Evolutionary conservation across 2,888 invertebrate species (phyloP).

Genomic region (Apamea epomidion): DNA sequence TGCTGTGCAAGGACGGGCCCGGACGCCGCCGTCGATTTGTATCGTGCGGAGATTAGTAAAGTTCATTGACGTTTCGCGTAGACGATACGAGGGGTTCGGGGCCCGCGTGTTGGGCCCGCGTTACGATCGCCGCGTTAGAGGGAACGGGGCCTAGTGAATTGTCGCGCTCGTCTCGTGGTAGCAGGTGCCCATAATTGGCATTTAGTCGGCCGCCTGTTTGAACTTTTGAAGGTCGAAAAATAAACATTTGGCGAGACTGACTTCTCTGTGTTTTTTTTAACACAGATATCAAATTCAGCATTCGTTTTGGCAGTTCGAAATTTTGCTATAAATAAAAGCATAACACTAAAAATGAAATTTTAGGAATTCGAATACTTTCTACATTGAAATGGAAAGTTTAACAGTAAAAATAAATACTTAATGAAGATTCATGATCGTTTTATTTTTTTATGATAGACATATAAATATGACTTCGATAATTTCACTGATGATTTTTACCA

Average conservation of each 20-base stretch:
- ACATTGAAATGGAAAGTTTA: conserved; percentile 31
- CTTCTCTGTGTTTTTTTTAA: conserved; percentile 49
- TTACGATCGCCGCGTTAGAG: conserved; percentile 61
- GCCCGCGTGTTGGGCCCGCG: conserved; percentile 68
- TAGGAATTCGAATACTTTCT: conserved; percentile 23
- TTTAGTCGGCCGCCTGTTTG: conserved; percentile 82
- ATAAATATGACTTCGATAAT: conserved; percentile 14
- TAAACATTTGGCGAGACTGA: conserved; percentile 72
- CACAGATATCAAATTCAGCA: conserved; percentile 40
- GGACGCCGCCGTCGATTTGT: conserved; percentile 79
- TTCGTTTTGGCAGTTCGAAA: conserved; percentile 14
- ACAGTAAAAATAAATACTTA: conserved; percentile 6
- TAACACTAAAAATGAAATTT: conserved; percentile 10
- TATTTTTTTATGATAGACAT: conserved; percentile 23
- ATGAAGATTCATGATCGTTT: conserved; percentile 11
- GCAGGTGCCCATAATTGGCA: conserved; percentile 87
- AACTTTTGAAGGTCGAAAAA: conserved; percentile 89
- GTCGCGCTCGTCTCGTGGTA: conserved; percentile 82
- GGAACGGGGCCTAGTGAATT: conserved; percentile 80
- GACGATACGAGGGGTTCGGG: conserved; percentile 78
- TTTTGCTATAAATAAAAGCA: conserved; percentile 35
- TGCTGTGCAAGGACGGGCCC: conserved; percentile 72
- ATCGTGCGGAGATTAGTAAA: conserved; percentile 82
- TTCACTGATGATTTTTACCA: conserved; percentile 42
- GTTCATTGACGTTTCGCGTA: conserved; percentile 88